phyloP scores from a whole-genome alignment of 2,888 invertebrate species.

The Himalopsyche japonica region DNA sequence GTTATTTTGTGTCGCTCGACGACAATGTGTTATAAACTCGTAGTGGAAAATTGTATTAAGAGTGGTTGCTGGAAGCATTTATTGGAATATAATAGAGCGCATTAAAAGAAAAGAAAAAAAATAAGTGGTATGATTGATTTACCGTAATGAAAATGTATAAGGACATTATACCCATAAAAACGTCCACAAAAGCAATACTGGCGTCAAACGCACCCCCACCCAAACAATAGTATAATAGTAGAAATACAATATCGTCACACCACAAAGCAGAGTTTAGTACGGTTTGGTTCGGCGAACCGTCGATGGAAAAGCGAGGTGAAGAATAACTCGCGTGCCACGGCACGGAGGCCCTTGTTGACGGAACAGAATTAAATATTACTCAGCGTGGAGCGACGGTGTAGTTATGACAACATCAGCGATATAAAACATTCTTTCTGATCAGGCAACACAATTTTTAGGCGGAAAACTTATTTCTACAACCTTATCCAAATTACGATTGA shows the following conservation, averaged over 20 bases:
- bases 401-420: not conserved
- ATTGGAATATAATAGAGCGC: no score
- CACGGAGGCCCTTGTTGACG: not conserved
- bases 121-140: not conserved
- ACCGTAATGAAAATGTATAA: not conserved
- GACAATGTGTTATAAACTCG: no score
- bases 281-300: not conserved
- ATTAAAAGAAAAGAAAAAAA: no score
- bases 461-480: no score
- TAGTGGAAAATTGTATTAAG: no score
- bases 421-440: not conserved
- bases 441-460: not conserved
- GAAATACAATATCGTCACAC: not conserved
- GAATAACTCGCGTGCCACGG: not conserved
- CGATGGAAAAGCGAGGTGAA: not conserved
- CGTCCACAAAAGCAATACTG: not conserved
- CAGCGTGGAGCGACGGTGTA: not conserved
- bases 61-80: no score
- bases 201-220: not conserved
- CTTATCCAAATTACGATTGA: no score
- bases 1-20: no score
- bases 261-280: not conserved
- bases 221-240: not conserved
- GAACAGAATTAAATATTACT: not conserved
- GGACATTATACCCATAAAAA: not conserved